Percentiles rank a stretch among this genome's conserved stretches.
Conservation (phyloP, 2,888 invertebrate genomes). For the Norana najaformis region DNA sequence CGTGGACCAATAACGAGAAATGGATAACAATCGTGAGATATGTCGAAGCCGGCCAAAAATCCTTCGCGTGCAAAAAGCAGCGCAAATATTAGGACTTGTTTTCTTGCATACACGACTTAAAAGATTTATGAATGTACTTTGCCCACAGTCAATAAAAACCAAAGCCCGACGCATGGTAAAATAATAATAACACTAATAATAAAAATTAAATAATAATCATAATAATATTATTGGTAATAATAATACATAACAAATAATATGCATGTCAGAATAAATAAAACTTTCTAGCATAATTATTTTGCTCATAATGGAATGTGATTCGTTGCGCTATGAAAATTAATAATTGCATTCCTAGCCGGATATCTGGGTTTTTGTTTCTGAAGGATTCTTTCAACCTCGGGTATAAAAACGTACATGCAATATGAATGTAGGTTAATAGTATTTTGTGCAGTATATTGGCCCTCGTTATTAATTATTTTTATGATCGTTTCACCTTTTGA, state of each 20-base stretch:
- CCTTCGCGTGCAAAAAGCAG: too few relatives aligned
- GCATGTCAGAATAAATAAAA: neutral
- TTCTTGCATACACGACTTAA: neutral
- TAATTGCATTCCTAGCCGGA: neutral
- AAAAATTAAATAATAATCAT: neutral
- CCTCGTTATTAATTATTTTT: neutral
- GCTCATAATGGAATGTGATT: neutral
- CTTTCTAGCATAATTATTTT: neutral
- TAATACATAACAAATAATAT: neutral
- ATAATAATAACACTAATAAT: neutral
- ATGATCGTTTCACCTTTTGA: too few relatives aligned
- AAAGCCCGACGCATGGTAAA: neutral
- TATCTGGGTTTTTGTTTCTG: neutral
- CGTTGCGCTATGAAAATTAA: neutral
- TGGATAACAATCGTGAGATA: too few relatives aligned
- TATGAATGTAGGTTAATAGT: neutral
- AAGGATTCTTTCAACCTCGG: neutral
- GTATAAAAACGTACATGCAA: too few relatives aligned
- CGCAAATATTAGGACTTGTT: neutral
- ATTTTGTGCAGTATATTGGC: neutral
- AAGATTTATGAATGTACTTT: neutral
- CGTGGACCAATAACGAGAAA: neutral
- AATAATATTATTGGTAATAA: neutral
- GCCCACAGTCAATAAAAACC: neutral
- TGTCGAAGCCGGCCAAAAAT: neutral